Base-by-base conservation (phyloP, 1,140 invertebrate genomes). In the Drosophila biarmipes region DNA sequence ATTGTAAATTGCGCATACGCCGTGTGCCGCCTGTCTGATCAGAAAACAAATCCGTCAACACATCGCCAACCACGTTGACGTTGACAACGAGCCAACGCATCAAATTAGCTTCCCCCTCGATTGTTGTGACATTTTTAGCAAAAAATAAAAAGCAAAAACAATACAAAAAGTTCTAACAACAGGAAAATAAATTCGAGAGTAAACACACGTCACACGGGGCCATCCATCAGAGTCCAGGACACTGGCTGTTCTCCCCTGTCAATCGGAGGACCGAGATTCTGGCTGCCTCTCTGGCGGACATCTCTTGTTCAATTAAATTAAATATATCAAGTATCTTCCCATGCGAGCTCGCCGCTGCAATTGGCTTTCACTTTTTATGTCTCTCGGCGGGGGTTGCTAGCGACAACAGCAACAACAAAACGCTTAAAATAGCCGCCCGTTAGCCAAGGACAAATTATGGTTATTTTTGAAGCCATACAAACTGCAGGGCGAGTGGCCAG, bases 401-500 rank as follows among this genome's bases (percentile, higher is more conserved):
- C 37, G 45, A 24, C 21, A 58, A 57, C 48, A 42, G 8, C 8
- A 42, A 8, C 40, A 19, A 10, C 15, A 43, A 15, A 4, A 15
- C 31, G 61, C 24, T 64, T 87, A 72, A 81, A 82, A 86, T 76
- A 82, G 74, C 51, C 66, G 42, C 53, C 43, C 56, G 55, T 66
- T 64, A 31, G 69, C 45, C 82, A 82, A 79, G 84, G 78, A 79
- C 84, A 89, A 76, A 69, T 89, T 87, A 89, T 87, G 79, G 74
- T 87, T 87, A 87, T 81, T 87, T 86, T 68, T 73, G 82, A 87
- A 87, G 79, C 82, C 82, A 52, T 87, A 87, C 54, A 69, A 87
- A 38, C 48, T 59, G 72, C 55, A 66, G 62, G 71, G 48, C 59
- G 31, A 48, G 15, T 59, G 38, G 34, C 57, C 17, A 71, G 52